Evolutionary conservation across 1,140 invertebrate genomes (phyloP).

Genomic region (Daktulosphaira vitifoliae): DNA sequence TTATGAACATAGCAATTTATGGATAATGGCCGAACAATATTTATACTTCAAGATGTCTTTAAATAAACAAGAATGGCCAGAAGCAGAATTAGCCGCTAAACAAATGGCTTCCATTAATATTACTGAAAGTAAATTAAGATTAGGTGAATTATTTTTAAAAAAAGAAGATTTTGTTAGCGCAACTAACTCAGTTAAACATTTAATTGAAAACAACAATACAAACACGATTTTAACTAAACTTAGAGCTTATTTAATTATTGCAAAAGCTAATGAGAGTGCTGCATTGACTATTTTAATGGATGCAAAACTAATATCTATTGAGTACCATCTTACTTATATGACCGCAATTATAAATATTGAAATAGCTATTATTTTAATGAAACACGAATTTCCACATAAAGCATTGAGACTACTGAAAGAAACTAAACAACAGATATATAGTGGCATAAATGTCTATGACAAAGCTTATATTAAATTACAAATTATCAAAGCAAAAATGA

Average conservation of each 20-base stretch:
- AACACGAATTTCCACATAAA: conserved; percentile 28
- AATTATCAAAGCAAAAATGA: conserved; percentile 5
- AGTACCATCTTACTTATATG: conserved; percentile 65
- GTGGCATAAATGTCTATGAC: conserved; percentile 14
- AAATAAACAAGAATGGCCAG: conserved; percentile 61
- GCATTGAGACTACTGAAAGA: conserved; percentile 12
- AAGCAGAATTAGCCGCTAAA: conserved; percentile 61
- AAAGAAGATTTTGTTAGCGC: conserved; percentile 52
- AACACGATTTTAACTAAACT: conserved; percentile 50
- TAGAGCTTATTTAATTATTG: conserved; percentile 59
- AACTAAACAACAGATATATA: conserved; percentile 27
- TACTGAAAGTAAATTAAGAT: conserved; percentile 54
- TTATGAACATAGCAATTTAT: conserved; percentile 53
- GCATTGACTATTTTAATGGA: conserved; percentile 56
- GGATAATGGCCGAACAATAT: conserved; percentile 60
- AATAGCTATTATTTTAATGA: conserved; percentile 60
- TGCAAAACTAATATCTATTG: conserved; percentile 59
- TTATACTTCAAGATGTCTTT: conserved; percentile 52
- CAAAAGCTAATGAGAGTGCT: conserved; percentile 54
- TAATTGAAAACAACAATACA: conserved; percentile 46
- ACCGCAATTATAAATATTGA: conserved; percentile 65
- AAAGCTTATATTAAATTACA: conserved; percentile 22
- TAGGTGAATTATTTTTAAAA: conserved; percentile 41
- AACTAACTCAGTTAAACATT: conserved; percentile 50
- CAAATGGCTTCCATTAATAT: conserved; percentile 63